These are phyloP conservation scores for Trinorchestia longiramus DNA, from an alignment of 1,140 invertebrate species.

Conservation along the genomic window DNA sequence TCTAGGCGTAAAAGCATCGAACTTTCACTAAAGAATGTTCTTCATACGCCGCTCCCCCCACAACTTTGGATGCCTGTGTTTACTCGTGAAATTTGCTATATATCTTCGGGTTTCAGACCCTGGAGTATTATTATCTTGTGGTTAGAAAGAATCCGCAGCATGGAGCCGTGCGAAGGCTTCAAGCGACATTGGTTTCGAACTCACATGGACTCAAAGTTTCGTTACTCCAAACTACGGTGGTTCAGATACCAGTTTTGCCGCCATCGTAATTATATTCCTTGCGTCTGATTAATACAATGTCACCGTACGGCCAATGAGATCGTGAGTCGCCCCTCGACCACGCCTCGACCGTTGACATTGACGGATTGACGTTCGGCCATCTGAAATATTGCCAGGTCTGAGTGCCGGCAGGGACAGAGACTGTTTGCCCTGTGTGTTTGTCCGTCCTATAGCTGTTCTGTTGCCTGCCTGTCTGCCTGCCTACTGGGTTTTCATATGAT, in stretches of 20 bases:
- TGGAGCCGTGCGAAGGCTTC: neutral
- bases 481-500: neutral
- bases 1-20: neutral
- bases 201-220: neutral
- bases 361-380: slow-evolving; percentile 43
- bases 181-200: neutral
- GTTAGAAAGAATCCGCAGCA: slow-evolving; percentile 3
- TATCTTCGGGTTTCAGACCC: neutral
- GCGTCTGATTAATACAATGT: slow-evolving; percentile 30
- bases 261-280: slow-evolving; percentile 42
- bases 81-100: slow-evolving; percentile 39
- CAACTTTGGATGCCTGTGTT: neutral
- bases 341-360: slow-evolving; percentile 43
- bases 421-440: slow-evolving; percentile 32
- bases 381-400: slow-evolving; percentile 41
- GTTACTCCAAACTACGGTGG: neutral
- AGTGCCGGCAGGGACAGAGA: neutral
- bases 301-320: slow-evolving; percentile 25
- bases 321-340: slow-evolving; percentile 41
- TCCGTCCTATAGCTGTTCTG: neutral
- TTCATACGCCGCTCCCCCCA: neutral
- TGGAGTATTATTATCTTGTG: slow-evolving; percentile 23
- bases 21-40: neutral
- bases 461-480: neutral
- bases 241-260: neutral